These are phyloP conservation scores for Corythornis vintsioides DNA, from an alignment of 2,113 vertebrate species.

Conservation along the genomic window DNA sequence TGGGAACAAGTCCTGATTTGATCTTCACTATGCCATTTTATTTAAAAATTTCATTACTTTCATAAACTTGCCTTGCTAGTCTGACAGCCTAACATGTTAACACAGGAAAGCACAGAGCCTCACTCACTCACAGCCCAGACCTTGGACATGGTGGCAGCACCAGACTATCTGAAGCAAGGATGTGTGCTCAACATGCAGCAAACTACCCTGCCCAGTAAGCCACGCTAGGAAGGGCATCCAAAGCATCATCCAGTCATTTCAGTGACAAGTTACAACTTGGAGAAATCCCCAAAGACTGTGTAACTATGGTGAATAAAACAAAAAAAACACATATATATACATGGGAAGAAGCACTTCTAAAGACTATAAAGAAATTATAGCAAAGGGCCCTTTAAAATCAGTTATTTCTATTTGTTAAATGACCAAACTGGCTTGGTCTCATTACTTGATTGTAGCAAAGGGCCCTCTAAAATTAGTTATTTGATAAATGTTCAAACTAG, in stretches of 20 bases:
- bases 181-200: not conserved
- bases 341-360: not conserved
- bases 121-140: not conserved
- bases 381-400: not conserved
- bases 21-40: not conserved
- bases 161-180: not conserved
- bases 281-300: not conserved
- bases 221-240: not conserved
- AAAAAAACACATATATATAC: not conserved
- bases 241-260: not conserved
- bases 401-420: not conserved
- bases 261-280: not conserved
- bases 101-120: not conserved
- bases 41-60: not conserved
- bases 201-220: not conserved
- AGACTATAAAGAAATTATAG: not conserved
- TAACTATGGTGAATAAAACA: not conserved
- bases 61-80: not conserved
- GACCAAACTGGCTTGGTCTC: not conserved
- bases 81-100: not conserved
- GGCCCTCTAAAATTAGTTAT: not conserved
- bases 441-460: not conserved
- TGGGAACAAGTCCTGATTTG: not conserved
- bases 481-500: not conserved
- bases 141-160: not conserved